These are phyloP conservation scores for Chloropsis cyanopogon DNA, from an alignment of 2,113 vertebrate genomes.

Conservation along the genomic window DNA sequence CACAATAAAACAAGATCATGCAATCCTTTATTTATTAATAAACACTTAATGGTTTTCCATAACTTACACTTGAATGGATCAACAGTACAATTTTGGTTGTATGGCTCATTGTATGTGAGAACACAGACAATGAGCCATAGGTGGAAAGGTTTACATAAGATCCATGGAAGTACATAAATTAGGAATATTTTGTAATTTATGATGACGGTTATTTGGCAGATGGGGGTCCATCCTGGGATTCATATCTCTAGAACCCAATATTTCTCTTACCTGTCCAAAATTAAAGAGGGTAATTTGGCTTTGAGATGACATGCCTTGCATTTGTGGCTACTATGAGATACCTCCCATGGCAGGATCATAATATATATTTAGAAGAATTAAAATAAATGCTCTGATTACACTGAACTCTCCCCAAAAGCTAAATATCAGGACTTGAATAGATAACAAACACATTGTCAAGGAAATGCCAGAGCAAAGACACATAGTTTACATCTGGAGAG, in stretches of 20 bases:
- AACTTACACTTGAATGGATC: neutral
- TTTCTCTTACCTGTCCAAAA: neutral
- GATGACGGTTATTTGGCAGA: neutral
- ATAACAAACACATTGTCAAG: neutral
- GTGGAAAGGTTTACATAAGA: neutral
- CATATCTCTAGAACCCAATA: neutral
- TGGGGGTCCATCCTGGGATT: fast-evolving
- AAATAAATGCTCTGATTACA: neutral
- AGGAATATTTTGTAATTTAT: neutral
- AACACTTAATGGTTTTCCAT: neutral
- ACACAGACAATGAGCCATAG: neutral
- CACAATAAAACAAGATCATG: neutral
- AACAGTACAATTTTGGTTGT: neutral
- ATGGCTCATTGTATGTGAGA: neutral
- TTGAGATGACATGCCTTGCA: neutral
- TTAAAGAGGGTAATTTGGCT: neutral
- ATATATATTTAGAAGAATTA: neutral
- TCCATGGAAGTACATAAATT: neutral
- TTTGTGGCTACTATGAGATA: neutral
- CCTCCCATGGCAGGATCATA: neutral
- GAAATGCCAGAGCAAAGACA: neutral
- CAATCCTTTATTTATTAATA: neutral
- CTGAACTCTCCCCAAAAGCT: neutral
- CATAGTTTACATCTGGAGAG: neutral
- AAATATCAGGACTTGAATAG: neutral